Evolutionary conservation across 2,113 vertebrate genomes (phyloP).

Genomic region (Salvelinus fontinalis): DNA sequence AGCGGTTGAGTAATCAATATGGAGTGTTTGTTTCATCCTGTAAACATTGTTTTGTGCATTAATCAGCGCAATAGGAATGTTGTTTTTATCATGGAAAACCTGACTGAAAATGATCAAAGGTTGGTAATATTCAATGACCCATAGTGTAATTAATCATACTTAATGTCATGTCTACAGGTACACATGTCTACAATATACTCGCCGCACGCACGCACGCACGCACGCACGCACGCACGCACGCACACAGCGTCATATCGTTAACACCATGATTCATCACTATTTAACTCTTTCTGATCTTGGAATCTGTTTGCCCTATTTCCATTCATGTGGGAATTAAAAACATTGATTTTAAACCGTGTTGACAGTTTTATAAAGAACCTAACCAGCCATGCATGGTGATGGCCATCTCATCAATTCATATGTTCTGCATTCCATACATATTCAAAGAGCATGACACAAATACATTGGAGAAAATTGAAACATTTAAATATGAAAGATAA

Average conservation of each 20-base stretch:
- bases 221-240: too few species aligned
- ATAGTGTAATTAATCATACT: conserved; percentile 10
- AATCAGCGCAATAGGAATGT: neutral
- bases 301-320: conserved; percentile 7
- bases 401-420: neutral
- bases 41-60: neutral
- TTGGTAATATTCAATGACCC: conserved; percentile 3
- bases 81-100: neutral
- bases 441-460: conserved; percentile 12
- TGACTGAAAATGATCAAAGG: neutral
- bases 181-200: neutral
- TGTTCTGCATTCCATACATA: neutral
- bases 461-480: neutral
- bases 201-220: neutral
- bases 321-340: conserved; percentile 17
- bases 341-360: conserved; percentile 15
- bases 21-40: neutral
- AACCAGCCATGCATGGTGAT: neutral
- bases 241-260: neutral
- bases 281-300: conserved; percentile 6
- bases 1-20: neutral
- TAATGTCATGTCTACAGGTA: conserved; percentile 8
- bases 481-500: neutral
- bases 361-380: conserved; percentile 18
- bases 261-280: neutral